phyloP scores from a whole-genome alignment of 2,888 invertebrate genomes.

The Tholera decimalis region DNA sequence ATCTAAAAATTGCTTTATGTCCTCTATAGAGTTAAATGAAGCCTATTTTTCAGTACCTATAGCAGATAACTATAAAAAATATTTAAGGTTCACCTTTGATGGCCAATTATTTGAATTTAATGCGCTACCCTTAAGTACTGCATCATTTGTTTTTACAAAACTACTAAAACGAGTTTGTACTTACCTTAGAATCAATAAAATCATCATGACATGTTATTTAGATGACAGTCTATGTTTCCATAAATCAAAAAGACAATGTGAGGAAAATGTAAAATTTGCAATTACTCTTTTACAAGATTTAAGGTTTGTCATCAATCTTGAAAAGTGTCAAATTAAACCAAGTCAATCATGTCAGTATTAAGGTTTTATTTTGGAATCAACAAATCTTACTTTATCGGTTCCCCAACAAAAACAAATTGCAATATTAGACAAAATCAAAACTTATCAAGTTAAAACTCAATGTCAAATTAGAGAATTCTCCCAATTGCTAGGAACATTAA shows the following conservation, averaged over 20 bases:
- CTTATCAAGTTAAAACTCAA: not conserved
- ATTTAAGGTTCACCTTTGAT: not conserved
- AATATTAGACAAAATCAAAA: not conserved
- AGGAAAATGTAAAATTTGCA: slow-evolving; percentile 2
- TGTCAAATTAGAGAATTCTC: slow-evolving; percentile 11
- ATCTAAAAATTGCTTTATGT: too few species aligned
- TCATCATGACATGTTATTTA: slow-evolving; percentile 4
- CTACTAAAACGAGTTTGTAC: slow-evolving; percentile 1
- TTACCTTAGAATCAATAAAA: slow-evolving; percentile 1
- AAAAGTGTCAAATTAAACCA: not conserved
- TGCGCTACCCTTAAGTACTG: slow-evolving; percentile 1
- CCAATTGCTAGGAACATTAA: slow-evolving; percentile 2
- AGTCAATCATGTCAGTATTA: slow-evolving; percentile 6
- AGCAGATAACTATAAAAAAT: too few species aligned
- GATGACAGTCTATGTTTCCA: slow-evolving; percentile 1
- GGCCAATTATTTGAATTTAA: not conserved
- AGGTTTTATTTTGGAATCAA: not conserved
- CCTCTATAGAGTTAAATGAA: too few species aligned
- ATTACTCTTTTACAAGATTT: not conserved
- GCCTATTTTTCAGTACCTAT: too few species aligned
- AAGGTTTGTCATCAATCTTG: not conserved
- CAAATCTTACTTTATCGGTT: not conserved
- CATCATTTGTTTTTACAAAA: slow-evolving; percentile 5
- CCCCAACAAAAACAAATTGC: slow-evolving; percentile 5
- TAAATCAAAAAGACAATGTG: slow-evolving; percentile 1